Base-by-base conservation (phyloP, 1,140 invertebrate species). In the Eurosta solidaginis region DNA sequence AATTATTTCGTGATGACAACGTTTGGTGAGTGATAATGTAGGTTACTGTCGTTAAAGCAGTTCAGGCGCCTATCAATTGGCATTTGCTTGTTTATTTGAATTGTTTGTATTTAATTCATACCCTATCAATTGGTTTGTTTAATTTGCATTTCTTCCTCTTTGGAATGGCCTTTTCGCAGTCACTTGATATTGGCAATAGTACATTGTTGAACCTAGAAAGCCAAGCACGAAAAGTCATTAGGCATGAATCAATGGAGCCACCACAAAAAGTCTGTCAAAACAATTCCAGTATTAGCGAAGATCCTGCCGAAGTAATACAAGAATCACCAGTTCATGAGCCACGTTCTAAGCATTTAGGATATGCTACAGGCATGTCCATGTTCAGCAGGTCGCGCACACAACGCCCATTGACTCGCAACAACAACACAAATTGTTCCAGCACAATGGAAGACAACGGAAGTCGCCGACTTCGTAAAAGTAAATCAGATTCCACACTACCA, bases 81-180 rank as follows among this genome's bases (percentile, higher is more conserved):
- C n/a, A n/a, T 20, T 33, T 7, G 20, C 47, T 75, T 75, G 44
- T 75, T 75, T 76, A 47, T 29, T 77, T 77, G 76, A 59, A 22
- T 22, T 44, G 33, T 36, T 76, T 76, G 44, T 45, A 9, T n/a
- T n/a, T n/a, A n/a, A n/a, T n/a, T n/a, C n/a, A n/a, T n/a, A n/a
- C n/a, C n/a, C n/a, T n/a, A n/a, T n/a, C n/a, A n/a, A n/a, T n/a
- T n/a, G n/a, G n/a, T n/a, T n/a, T n/a, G n/a, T 33, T 25, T n/a
- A 3, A 9, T 47, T 47, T 47, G 45, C 59, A 68, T 14, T 68
- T 36, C 4, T 14, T 20, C 7, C 10, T 5, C 20, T 20, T 68
- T 40, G 5, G 36, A 17, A 86, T 87, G 85, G 81, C 82, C 1
- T 87, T 87, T 76, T 87, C 85, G 1, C 82, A 87, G 78, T 87